A percentile compares a stretch with the other conserved stretches of the same genome.
Conservation (phyloP, 2,113 vertebrate species). For the Hemicordylus capensis region DNA sequence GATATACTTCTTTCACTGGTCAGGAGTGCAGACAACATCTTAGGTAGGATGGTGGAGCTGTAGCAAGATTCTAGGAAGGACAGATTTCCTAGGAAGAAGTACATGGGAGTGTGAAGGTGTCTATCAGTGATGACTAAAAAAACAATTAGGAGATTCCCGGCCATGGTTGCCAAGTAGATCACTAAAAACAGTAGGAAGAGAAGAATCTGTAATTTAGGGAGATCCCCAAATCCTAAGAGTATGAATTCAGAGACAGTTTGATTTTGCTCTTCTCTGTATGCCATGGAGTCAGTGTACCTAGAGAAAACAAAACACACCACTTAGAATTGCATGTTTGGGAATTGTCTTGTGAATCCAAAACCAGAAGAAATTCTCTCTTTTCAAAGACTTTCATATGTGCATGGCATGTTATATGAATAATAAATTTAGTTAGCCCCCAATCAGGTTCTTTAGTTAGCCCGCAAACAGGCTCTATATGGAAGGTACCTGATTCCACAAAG, state of each 20-base stretch:
- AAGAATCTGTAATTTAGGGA: background rate
- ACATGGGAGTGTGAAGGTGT: conserved; percentile 45
- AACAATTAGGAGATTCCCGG: conserved; percentile 28
- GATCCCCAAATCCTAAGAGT: conserved; percentile 1
- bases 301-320: background rate
- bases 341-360: background rate
- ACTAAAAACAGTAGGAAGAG: background rate
- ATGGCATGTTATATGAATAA: background rate
- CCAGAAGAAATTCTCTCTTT: background rate
- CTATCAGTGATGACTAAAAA: background rate
- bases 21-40: conserved; percentile 6
- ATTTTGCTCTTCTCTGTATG: background rate
- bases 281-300: background rate
- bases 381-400: background rate
- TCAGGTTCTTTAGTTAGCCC: background rate
- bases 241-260: conserved; percentile 4
- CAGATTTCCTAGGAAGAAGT: conserved; percentile 45
- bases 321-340: background rate
- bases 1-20: background rate
- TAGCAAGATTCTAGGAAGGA: conserved; percentile 34
- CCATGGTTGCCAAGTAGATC: background rate
- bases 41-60: conserved; percentile 33
- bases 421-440: background rate
- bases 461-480: background rate
- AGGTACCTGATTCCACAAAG: background rate